Evolutionary conservation across 2,888 invertebrate genomes (phyloP), one percentile per base, ranked within the genome.

Genomic region (Aethes cnicana): DNA sequence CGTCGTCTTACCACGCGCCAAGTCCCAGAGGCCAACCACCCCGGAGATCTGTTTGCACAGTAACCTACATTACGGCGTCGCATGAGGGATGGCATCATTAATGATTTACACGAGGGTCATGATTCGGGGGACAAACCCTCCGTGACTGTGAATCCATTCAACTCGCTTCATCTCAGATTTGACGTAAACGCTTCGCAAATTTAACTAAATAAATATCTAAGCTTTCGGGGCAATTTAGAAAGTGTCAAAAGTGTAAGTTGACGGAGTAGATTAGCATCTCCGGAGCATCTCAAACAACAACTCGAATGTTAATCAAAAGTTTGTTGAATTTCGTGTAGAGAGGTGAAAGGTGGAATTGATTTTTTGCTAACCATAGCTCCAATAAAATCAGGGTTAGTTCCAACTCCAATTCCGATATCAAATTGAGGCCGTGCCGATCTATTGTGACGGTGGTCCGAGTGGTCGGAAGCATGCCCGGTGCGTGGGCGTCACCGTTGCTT

Each of bases 11-110:
- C 39, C 18, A 3, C 25, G 36, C 16, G 2, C 20, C 25, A 55
- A 60, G 61, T 61, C 61, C 58, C 64, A 67, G 69, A 78, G 81
- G 75, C 68, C 78, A 77, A 70, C 74, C 69, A 82, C 84, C 87
- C 83, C 72, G 59, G 60, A 59, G 65, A 56, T 59, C 76, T 88
- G 85, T 89, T 89, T 89, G 74, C 88, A 87, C 85, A 88, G 88
- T 89, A 88, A 89, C 88, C 88, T 86, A 88, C 86, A 87, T 88
- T 73, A 77, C 77, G 68, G 69, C 72, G 69, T 64, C 62, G 73
- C 72, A 79, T 80, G 77, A 85, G 87, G 85, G 88, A 86, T 79
- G 77, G 77, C 74, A 81, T 84, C 88, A 84, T 86, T 87, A 87
- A 86, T 81, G 87, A 84, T 80, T 76, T 70, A 59, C 68, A 63